A percentile compares a stretch with the other conserved stretches of the same genome.
These are phyloP conservation scores for Nudaria mundana DNA, from an alignment of 2,888 invertebrate species.

Conservation along the genomic window DNA sequence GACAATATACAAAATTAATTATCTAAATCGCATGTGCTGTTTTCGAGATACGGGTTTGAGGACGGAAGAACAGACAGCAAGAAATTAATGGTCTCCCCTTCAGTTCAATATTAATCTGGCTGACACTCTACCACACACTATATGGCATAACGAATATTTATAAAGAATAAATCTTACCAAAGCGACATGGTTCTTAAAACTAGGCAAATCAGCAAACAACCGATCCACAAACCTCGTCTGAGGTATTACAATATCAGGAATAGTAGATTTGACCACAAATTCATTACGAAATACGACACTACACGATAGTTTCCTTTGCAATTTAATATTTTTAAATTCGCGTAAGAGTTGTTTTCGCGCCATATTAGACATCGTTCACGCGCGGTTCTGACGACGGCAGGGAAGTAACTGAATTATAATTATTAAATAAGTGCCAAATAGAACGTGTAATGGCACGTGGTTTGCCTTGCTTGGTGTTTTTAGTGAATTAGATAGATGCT, in stretches of 20 bases:
- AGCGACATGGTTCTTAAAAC: conserved; percentile 58
- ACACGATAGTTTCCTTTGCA: conserved; percentile 51
- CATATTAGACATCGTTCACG: conserved; percentile 47
- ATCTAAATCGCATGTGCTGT: no score
- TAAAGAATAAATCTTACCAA: conserved; percentile 49
- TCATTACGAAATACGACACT: conserved; percentile 48
- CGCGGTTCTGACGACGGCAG: conserved; percentile 38
- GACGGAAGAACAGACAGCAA: no score
- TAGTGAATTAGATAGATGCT: neutral
- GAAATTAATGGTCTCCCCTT: no score
- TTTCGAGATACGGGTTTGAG: no score
- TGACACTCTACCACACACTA: no score
- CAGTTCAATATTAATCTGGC: no score
- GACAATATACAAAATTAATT: no score
- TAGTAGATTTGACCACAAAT: conserved; percentile 56
- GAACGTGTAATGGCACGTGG: neutral
- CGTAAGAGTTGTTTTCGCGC: conserved; percentile 61
- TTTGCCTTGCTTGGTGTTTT: neutral
- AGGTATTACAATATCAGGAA: conserved; percentile 56
- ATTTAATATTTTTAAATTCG: conserved; percentile 58
- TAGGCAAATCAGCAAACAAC: conserved; percentile 52
- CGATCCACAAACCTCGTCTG: conserved; percentile 57
- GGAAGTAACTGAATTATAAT: conserved; percentile 42
- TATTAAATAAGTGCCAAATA: neutral
- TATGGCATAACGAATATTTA: neutral